Base-by-base conservation (phyloP, 2,113 vertebrate species). In the Ibidorhyncha struthersii region DNA sequence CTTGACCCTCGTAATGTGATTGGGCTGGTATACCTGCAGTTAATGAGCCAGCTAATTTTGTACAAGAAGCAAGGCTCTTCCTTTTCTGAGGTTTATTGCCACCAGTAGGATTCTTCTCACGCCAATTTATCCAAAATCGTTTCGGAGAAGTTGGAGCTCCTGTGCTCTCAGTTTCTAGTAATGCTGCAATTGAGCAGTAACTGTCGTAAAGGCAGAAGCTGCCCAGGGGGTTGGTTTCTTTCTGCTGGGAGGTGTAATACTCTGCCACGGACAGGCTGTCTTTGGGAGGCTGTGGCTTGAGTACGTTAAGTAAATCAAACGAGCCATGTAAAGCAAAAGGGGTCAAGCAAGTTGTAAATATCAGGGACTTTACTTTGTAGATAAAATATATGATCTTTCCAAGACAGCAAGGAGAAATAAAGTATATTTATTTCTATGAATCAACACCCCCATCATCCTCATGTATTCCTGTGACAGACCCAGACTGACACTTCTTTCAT, bases 21-120 rank as follows among this genome's bases (percentile, higher is more conserved):
- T 86, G 89, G 88, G 36, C 69, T 84, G 61, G 16, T 56, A 29
- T 81, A 61, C 47, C 86, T 86, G 59, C 26, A 91, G 63, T 70
- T 95, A 97, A 95, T 83, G 76, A 95, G 72, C 59, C 90, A 92
- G 65, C 67, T 95, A 92, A 95, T 96, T 89, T 81, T 79, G 38
- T 89, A 86, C 47, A 59, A 92, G 95, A 89, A 92, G 47, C 59
- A 74, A 89, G 11, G 45, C 76, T 84, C 43, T 95, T 93, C 59
- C 36, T 93, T 96, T 87, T 84, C 50, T 30, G 43, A 63, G 61
- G 67, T 86, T 96, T 97, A 92, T 92, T 92, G 90, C 72, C 86
- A 92, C 92, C 82, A 36, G 14, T 90, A 94, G 88, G 77, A 55
- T 94, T 67, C 59, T 90, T 81, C 65, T 80, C 59, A 5, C 47